These are phyloP conservation scores for Hartigia nigra DNA, from an alignment of 2,888 invertebrate genomes.

Conservation along the genomic window DNA sequence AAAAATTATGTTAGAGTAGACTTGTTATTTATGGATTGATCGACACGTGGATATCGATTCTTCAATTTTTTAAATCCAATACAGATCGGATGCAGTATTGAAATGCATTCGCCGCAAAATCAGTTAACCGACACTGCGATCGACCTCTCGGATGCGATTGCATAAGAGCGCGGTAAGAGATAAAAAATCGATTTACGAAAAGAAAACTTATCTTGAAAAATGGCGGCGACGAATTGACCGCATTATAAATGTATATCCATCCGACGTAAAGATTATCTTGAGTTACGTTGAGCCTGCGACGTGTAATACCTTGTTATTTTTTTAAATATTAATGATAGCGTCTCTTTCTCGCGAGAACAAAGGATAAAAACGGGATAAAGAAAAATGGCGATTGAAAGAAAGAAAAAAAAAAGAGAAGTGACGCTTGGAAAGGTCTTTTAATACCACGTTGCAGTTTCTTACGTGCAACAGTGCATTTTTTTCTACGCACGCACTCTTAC, in stretches of 20 bases:
- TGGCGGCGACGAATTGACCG: neutral
- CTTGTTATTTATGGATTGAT: neutral
- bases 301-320: neutral
- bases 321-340: neutral
- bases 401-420: neutral
- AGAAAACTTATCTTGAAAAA: neutral
- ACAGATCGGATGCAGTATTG: constrained; percentile 5
- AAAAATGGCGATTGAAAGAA: neutral
- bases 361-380: neutral
- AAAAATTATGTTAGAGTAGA: neutral
- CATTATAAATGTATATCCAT: neutral
- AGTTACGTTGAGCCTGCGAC: neutral
- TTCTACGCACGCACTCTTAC: neutral
- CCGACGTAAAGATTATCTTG: neutral
- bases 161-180: neutral
- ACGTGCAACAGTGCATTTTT: neutral
- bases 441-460: neutral
- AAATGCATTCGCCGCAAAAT: neutral
- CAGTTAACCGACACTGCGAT: neutral
- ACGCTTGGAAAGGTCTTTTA: neutral
- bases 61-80: neutral
- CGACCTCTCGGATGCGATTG: neutral
- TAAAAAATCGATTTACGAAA: neutral
- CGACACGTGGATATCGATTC: neutral
- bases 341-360: neutral